phyloP scores from a whole-genome alignment of 1,140 invertebrate species.

The Formica selysi region DNA sequence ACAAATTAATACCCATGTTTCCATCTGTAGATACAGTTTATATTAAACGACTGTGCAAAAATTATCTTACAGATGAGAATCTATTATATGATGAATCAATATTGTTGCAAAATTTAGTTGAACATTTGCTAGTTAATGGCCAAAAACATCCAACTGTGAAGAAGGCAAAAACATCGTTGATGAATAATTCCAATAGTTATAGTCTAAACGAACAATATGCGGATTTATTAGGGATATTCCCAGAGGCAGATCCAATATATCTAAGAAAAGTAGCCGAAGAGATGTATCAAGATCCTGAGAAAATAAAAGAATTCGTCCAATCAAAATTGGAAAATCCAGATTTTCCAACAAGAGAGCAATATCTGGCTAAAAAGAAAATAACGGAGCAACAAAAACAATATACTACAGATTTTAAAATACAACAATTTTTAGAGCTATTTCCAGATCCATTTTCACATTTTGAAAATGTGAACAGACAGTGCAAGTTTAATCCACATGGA shows the following conservation, averaged over 20 bases:
- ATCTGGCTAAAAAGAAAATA: constrained; percentile 80
- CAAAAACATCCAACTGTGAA: constrained; percentile 25
- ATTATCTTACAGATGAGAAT: neutral
- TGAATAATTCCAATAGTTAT: neutral
- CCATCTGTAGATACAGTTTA: constrained; percentile 83
- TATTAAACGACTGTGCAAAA: constrained; percentile 72
- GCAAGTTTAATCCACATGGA: constrained; percentile 72
- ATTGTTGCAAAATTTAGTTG: constrained; percentile 68
- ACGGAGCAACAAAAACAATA: constrained; percentile 82
- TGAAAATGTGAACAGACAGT: constrained; percentile 81
- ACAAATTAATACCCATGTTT: constrained; percentile 77
- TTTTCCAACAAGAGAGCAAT: constrained; percentile 87
- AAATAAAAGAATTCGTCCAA: constrained; percentile 81
- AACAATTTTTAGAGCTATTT: constrained; percentile 87
- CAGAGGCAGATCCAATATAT: constrained; percentile 87
- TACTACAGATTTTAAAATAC: constrained; percentile 84
- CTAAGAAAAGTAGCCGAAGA: constrained; percentile 81
- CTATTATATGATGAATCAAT: constrained; percentile 2
- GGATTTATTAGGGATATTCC: constrained; percentile 81
- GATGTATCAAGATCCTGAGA: constrained; percentile 70
- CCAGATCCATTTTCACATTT: constrained; percentile 87
- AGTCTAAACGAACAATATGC: constrained; percentile 80
- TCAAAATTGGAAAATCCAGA: constrained; percentile 82
- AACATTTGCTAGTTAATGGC: constrained; percentile 73
- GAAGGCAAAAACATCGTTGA: constrained; percentile 26